Conservation (phyloP, 2,888 invertebrate genomes). For the Caenorhabditis sp. region DNA sequence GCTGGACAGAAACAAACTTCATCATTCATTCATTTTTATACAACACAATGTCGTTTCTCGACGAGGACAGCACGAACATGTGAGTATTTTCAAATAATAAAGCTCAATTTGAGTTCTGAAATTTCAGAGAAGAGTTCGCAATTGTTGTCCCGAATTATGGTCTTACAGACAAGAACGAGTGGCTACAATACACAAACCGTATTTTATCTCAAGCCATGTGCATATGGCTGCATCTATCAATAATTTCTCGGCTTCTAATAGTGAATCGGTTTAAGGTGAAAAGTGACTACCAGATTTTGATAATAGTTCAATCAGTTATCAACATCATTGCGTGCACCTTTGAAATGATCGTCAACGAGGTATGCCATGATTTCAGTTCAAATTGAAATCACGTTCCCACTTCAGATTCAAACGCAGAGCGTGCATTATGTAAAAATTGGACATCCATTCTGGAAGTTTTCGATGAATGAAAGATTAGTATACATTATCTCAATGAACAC, state of each 20-base stretch:
- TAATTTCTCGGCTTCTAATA: conserved; percentile 6
- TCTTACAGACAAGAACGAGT: conserved; percentile 14
- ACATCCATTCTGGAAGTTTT: conserved; percentile 46
- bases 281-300: conserved; percentile 48
- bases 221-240: conserved; percentile 19
- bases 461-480: conserved; percentile 17
- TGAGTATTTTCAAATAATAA: too few species aligned
- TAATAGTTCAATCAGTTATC: conserved; percentile 31
- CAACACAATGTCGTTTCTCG: too few species aligned
- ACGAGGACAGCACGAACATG: too few species aligned
- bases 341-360: conserved; percentile 44
- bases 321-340: conserved; percentile 22
- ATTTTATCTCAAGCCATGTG: conserved; percentile 4
- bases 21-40: too few species aligned
- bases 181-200: conserved; percentile 34
- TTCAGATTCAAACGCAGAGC: conserved; percentile 51
- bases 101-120: too few species aligned
- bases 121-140: background rate
- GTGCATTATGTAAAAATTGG: conserved; percentile 35
- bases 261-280: conserved; percentile 19
- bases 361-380: background rate
- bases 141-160: conserved; percentile 13
- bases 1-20: too few species aligned
- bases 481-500: background rate
- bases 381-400: background rate